Evolutionary conservation across 2,888 invertebrate genomes (phyloP), one percentile per base, ranked within the genome.

Genomic region (Lithophane ornitopus): DNA sequence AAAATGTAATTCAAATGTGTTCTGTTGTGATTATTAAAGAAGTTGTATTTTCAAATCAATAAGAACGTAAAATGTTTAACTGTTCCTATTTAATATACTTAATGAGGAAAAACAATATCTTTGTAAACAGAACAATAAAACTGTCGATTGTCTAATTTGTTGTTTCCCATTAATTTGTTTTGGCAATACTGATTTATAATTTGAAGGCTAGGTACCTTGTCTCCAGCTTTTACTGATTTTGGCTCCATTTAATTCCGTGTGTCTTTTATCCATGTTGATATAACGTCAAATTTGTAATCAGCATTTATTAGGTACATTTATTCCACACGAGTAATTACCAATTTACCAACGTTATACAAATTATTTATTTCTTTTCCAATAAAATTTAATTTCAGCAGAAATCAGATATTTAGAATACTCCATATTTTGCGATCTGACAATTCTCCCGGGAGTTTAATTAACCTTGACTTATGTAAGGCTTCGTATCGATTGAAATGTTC

Each of bases 101-200:
- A 34, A 49, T 16, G 19, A 39, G 12, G n/a, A 74, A 59, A 81
- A 65, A 44, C n/a, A 44, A 22, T 46, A 46, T 28, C n/a, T 16
- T 61, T 34, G 76, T 62, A 80, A 80, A 82, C 69, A 84, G 46
- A 71, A 76, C 85, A 70, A 72, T 82, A 82, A 80, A 82, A 76
- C 70, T 84, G 80, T 79, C 84, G 26, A 52, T 26, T 26, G 11
- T 28, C 49, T 62, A 63, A 80, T 84, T 80, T 81, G 65, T 74
- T 70, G 69, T 62, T 81, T 83, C 41, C 59, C 39, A 49, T 82
- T 71, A 63, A 71, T 71, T 82, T 58, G 54, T 77, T 59, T 72
- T 78, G 49, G 26, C 59, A 39, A 65, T 54, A 56, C 49, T 59
- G 58, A 72, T 74, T 52, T 58, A 68, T 61, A 54, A 68, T 59